A percentile compares a stretch with the other conserved stretches of the same genome.
Conservation (phyloP, 2,888 invertebrate genomes). For the Drosophila trichaetosa region DNA sequence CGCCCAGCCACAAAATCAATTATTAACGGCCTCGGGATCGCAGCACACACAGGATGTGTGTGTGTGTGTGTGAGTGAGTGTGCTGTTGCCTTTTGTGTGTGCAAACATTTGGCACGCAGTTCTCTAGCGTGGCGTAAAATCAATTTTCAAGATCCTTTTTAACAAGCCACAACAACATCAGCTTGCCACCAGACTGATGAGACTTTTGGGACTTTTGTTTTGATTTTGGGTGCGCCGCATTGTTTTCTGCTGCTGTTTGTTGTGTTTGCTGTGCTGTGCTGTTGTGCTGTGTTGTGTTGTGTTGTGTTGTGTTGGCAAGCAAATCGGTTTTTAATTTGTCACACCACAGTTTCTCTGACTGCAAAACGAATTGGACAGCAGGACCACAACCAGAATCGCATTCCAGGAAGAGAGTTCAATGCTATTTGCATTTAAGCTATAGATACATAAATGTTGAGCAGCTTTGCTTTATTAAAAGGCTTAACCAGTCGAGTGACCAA, state of each 20-base stretch:
- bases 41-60: conserved; percentile 7
- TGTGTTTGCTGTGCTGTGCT: conserved; percentile 2
- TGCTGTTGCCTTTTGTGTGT: conserved; percentile 48
- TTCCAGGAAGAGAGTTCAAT: conserved; percentile 71
- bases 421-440: conserved; percentile 61
- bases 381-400: conserved; percentile 32
- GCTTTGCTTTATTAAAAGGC: conserved; percentile 70
- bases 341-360: conserved; percentile 60
- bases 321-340: conserved; percentile 74
- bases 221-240: conserved; percentile 61
- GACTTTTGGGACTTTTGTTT: conserved; percentile 61
- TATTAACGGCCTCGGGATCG: conserved; percentile 74
- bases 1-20: conserved; percentile 82
- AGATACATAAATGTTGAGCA: conserved; percentile 4
- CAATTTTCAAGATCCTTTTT: conserved; percentile 74
- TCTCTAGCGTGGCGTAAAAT: conserved; percentile 74
- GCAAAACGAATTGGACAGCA: conserved; percentile 61
- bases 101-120: conserved; percentile 69
- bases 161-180: conserved; percentile 64
- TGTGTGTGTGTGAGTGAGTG: conserved; percentile 24
- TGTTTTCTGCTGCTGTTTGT: conserved; percentile 25
- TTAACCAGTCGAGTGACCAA: conserved; percentile 55
- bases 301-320: conserved; percentile 37
- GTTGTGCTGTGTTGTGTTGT: conserved; percentile 10
- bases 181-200: conserved; percentile 47